Base-by-base conservation (phyloP, 1,140 invertebrate genomes). In the Drosophila leontia region DNA sequence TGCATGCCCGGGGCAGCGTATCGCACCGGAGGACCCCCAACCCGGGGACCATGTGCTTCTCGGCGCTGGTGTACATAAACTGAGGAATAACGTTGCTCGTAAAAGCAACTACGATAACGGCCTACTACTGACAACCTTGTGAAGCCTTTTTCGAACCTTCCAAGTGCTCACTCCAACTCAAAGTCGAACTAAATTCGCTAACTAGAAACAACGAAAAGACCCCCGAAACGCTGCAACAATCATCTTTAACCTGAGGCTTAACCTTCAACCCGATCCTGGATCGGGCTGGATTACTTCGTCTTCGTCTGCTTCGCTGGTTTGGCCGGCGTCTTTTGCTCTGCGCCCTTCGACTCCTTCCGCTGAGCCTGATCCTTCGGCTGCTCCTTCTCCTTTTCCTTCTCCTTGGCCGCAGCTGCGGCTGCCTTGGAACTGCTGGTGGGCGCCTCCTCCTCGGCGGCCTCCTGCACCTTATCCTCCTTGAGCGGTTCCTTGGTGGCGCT, bases 161-260 rank as follows among this genome's bases (percentile, higher is more conserved):
- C 85, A 65, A 69, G 62, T 84, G 85, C 84, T 81, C 87, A 90
- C 23, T 37, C 85, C 84, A 87, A 80, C 68, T 62, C 8, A 83
- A 77, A 29, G 29, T 45, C 39, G 29, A 85, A 71, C 70, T 48
- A 35, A 75, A 47, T 42, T 45, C 41, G 34, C 48, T 53, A 74
- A 42, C 50, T 65, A 80, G 60, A 68, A 69, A 57, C 17, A 62
- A 78, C 41, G 44, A 61, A 83, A 71, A 70, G 80, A 81, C 84
- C 84, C 84, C 84, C 84, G 85, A 88, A 87, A 90, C 85, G 84
- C 84, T 87, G 71, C 81, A 88, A 88, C 80, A 86, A 82, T 88
- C 70, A 50, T 88, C 70, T 45, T 68, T 60, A 51, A 74, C 70
- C 70, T 74, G 70, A 74, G 69, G 53, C 69, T 70, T 70, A 57